These are phyloP conservation scores for Chanos chanos DNA, from an alignment of 2,797 vertebrate genomes.

Conservation along the genomic window DNA sequence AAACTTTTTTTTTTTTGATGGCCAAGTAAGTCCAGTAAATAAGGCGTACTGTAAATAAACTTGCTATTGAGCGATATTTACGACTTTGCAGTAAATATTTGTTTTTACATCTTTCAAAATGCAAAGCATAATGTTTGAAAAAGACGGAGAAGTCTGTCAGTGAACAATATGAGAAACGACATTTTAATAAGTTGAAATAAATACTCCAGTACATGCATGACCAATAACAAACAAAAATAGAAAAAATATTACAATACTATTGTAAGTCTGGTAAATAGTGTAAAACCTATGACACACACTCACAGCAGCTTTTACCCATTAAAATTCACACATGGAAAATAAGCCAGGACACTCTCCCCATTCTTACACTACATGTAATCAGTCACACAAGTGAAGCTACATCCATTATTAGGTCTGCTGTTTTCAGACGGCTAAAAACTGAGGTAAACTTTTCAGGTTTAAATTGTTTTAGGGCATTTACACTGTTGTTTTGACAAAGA, in stretches of 20 bases:
- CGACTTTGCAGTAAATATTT: too few species aligned
- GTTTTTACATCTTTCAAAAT: too few species aligned
- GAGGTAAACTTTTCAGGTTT: conserved; percentile 88
- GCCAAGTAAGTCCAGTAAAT: too few species aligned
- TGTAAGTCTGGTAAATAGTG: conserved; percentile 90
- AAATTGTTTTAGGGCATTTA: conserved; percentile 47
- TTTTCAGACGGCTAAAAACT: conserved; percentile 78
- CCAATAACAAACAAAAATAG: conserved; percentile 73
- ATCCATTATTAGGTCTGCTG: conserved; percentile 76
- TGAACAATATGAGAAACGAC: conserved; percentile 81
- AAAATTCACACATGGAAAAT: conserved; percentile 78
- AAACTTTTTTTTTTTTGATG: too few species aligned
- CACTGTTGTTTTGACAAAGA: conserved; percentile 59
- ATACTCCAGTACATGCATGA: conserved; percentile 99
- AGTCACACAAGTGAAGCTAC: conserved; percentile 77
- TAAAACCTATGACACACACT: conserved; percentile 88
- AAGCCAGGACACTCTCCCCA: conserved; percentile 67
- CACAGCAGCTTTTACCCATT: conserved; percentile 88
- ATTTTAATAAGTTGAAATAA: conserved; percentile 99
- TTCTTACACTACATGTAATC: conserved; percentile 65
- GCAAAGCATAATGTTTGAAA: not conserved
- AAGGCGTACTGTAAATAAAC: too few species aligned
- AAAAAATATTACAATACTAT: conserved; percentile 74
- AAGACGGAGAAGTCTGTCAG: conserved; percentile 32
- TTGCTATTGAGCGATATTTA: too few species aligned